A percentile compares a stretch with the other conserved stretches of the same genome.
phyloP scores from a whole-genome alignment of 2,888 invertebrate species.

The Anticlea derivata region DNA sequence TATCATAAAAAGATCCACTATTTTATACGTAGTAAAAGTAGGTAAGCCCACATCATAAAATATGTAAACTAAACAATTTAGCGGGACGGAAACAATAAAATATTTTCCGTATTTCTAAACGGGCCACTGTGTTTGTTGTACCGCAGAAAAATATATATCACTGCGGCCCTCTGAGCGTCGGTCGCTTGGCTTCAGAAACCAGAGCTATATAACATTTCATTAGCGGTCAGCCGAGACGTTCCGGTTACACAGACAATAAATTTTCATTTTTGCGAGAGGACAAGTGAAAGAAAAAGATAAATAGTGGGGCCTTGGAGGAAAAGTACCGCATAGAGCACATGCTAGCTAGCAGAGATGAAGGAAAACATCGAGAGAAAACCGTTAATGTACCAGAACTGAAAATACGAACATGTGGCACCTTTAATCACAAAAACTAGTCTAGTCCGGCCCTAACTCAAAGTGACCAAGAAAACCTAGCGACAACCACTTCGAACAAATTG shows the following conservation, averaged over 20 bases:
- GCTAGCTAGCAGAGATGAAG: background rate
- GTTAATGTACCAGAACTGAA: too few relatives aligned
- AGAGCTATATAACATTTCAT: conserved; percentile 71
- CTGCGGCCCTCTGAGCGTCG: conserved; percentile 42
- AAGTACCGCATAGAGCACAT: conserved; percentile 4
- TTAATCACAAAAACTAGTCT: too few relatives aligned
- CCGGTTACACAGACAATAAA: conserved; percentile 71
- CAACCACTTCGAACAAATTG: too few relatives aligned
- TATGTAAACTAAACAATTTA: conserved; percentile 29
- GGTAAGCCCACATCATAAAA: conserved; percentile 9
- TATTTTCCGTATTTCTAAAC: conserved; percentile 32
- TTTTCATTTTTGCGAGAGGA: conserved; percentile 76
- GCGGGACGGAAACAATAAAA: conserved; percentile 36
- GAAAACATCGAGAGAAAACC: background rate
- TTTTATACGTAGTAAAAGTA: too few relatives aligned
- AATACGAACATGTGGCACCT: too few relatives aligned
- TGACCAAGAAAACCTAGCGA: too few relatives aligned
- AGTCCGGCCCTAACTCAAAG: too few relatives aligned
- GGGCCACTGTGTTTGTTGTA: conserved; percentile 42
- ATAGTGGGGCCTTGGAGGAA: conserved; percentile 45
- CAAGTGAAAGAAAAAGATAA: conserved; percentile 77
- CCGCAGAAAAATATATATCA: conserved; percentile 52
- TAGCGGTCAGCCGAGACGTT: conserved; percentile 67
- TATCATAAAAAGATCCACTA: background rate
- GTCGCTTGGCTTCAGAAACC: conserved; percentile 37